phyloP scores from a whole-genome alignment of 2,797 vertebrate genomes.

The Halcyon leucocephala region DNA sequence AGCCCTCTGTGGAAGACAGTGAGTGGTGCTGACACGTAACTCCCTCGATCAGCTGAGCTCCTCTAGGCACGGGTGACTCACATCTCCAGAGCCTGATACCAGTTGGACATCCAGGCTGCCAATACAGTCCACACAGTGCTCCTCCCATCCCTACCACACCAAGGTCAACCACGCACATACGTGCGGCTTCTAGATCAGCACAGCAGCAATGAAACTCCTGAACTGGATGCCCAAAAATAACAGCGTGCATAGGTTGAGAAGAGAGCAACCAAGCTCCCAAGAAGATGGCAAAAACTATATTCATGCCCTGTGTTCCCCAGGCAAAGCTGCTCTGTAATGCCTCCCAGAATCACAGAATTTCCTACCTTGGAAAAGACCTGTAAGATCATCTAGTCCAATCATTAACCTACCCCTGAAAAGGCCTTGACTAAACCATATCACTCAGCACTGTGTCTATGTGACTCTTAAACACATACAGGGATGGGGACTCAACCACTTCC shows the following conservation, averaged over 20 bases:
- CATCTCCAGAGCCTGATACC: not conserved
- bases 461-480: too few relatives aligned
- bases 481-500: too few relatives aligned
- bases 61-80: not conserved
- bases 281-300: not conserved
- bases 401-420: too few relatives aligned
- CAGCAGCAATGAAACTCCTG: not conserved
- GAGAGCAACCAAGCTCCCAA: not conserved
- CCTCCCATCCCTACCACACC: not conserved
- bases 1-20: not conserved
- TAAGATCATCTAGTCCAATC: too few relatives aligned
- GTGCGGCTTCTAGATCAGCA: rapidly evolving
- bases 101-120: not conserved
- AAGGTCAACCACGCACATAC: rapidly evolving
- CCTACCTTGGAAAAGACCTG: too few relatives aligned
- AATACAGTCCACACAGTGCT: not conserved
- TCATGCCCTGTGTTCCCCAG: not conserved
- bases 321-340: not conserved
- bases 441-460: too few relatives aligned
- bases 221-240: not conserved
- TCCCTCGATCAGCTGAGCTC: not conserved
- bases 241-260: not conserved
- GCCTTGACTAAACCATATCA: too few relatives aligned
- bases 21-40: not conserved
- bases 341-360: not conserved